Base-by-base conservation (phyloP, 2,797 vertebrate genomes). In the Pseudomugil gertrudae region DNA sequence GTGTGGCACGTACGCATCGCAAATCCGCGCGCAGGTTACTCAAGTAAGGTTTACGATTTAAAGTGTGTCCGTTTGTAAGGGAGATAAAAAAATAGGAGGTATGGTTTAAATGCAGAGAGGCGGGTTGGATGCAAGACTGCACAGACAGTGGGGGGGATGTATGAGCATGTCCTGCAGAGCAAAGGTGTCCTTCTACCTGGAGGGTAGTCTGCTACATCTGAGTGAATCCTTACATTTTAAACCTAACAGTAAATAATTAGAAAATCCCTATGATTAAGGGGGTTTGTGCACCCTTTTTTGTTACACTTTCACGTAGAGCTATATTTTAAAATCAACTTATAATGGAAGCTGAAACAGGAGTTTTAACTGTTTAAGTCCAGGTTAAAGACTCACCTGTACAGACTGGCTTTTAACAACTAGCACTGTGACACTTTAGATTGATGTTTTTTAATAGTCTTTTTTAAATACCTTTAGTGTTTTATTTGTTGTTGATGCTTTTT, bases 31-130 rank as follows among this genome's bases (percentile, higher is more conserved):
- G 38, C 59, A 73, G 83, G 82, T 87, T 80, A 72, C 67, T 29
- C 74, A 76, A 78, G 61, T 73, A 73, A 60, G 79, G 72, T 67
- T 73, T 80, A 13, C 79, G 79, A 80, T 72, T 88, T 55, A 64
- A 80, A 81, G 8, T 48, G 64, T 55, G 53, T 36, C 68, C 26
- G 64, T 62, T 70, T 74, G 48, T 17, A 9, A 8, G 54, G 52
- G 8, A 64, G 57, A 79, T 30, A 21, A 48, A 51, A 51, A 35
- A 21, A 57, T n/a, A n/a, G n/a, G 64, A 29, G 70, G 38, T 62
- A 0, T 10, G 58, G 53, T 58, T 63, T 63, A 29, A 24, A 47
- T 3, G 58, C 4, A 21, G 63, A 21, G 4, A 27, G 17, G 56
- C 53, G 59, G 57, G 68, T 63, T n/a, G 71, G 57, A n/a, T 63